Percentiles rank a stretch among this genome's conserved stretches.
Conservation (phyloP, 2,888 invertebrate species). For the Antitype chi region DNA sequence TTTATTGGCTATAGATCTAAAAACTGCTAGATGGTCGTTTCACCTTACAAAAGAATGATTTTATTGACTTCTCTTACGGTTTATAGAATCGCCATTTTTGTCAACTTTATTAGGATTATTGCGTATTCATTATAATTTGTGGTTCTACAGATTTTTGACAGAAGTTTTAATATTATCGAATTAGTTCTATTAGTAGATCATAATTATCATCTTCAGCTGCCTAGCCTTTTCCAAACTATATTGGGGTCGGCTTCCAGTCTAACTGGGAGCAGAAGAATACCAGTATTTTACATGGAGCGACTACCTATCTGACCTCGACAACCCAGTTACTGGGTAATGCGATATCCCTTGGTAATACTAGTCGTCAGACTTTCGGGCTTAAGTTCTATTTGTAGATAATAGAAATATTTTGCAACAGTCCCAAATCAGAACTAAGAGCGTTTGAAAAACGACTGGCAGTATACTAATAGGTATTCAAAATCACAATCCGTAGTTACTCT, state of each 20-base stretch:
- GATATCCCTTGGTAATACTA: too few species aligned
- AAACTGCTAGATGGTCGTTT: conserved; percentile 19
- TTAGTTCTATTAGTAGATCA: not conserved
- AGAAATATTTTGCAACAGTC: not conserved
- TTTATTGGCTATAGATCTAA: conserved; percentile 44
- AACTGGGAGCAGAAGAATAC: too few species aligned
- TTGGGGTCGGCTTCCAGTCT: too few species aligned
- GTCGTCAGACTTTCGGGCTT: not conserved
- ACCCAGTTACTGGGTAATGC: too few species aligned
- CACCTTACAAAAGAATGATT: conserved; percentile 24
- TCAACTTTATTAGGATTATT: not conserved
- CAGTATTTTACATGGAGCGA: too few species aligned
- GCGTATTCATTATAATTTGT: not conserved
- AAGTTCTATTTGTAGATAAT: not conserved
- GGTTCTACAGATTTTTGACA: not conserved
- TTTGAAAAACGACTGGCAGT: not conserved
- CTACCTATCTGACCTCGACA: too few species aligned
- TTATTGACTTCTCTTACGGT: conserved; percentile 28
- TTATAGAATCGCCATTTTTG: conserved; percentile 28
- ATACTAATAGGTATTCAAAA: not conserved
- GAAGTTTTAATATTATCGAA: not conserved
- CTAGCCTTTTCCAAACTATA: too few species aligned
- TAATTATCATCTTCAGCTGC: too few species aligned
- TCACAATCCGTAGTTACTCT: not conserved
- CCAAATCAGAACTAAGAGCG: not conserved